These are phyloP conservation scores for Varecia variegata DNA, from an alignment of 2,797 vertebrate genomes.

Conservation along the genomic window DNA sequence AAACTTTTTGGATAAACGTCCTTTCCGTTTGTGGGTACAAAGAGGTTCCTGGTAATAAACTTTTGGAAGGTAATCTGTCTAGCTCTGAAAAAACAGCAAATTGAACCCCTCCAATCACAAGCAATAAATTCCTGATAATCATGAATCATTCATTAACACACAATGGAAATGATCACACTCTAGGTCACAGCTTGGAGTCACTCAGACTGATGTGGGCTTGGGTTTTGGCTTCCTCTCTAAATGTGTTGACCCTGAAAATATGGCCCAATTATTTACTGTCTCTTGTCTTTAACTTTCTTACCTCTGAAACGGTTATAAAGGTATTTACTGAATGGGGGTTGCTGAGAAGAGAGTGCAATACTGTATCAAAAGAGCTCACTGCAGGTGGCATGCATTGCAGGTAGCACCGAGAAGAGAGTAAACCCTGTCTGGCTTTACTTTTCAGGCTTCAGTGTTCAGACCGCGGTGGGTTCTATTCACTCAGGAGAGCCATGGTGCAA, in stretches of 20 bases:
- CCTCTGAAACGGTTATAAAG: not conserved
- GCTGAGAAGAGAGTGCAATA: not conserved
- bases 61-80: constrained; percentile 23
- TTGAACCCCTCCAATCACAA: not conserved
- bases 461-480: accelerated
- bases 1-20: constrained; percentile 35
- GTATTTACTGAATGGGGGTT: not conserved
- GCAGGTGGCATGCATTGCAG: too few relatives aligned
- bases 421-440: not conserved
- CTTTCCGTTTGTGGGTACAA: constrained; percentile 25
- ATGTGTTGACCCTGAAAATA: not conserved
- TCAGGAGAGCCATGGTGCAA: too few relatives aligned
- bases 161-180: not conserved
- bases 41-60: not conserved
- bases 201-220: not conserved
- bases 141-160: constrained; percentile 57
- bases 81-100: not conserved
- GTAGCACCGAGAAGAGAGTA: not conserved
- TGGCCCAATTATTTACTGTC: not conserved
- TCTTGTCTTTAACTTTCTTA: not conserved
- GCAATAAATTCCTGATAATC: not conserved
- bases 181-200: constrained; percentile 8
- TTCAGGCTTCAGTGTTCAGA: not conserved
- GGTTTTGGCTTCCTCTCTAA: not conserved
- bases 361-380: not conserved